These are phyloP conservation scores for Asarcornis scutulata DNA, from an alignment of 2,113 vertebrate genomes.

Conservation along the genomic window DNA sequence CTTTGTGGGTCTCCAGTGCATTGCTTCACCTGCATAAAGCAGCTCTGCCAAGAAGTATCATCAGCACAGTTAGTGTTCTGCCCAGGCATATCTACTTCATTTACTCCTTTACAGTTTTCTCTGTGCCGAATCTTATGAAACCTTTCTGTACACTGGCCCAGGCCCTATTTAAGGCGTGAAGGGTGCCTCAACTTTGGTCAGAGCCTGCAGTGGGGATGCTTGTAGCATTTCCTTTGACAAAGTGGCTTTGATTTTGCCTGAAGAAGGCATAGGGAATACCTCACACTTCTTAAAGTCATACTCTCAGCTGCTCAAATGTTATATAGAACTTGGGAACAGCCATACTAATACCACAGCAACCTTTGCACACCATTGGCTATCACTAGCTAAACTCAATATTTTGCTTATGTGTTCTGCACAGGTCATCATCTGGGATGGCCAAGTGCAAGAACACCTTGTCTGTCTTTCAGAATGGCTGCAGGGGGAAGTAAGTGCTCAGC, in stretches of 20 bases:
- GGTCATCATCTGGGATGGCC: neutral
- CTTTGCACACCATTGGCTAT: neutral
- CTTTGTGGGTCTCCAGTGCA: neutral
- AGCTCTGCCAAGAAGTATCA: neutral
- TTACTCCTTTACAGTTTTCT: neutral
- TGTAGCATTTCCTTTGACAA: neutral
- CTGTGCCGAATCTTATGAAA: neutral
- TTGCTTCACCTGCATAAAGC: neutral
- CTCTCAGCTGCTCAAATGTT: neutral
- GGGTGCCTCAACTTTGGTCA: neutral
- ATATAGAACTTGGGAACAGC: neutral
- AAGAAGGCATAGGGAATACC: neutral
- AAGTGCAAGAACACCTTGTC: neutral
- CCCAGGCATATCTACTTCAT: neutral
- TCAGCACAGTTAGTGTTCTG: neutral
- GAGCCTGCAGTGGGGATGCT: neutral
- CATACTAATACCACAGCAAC: neutral
- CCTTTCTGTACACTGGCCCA: neutral
- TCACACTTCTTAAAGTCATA: neutral
- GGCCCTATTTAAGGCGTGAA: neutral
- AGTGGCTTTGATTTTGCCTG: neutral
- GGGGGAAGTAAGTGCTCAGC: neutral
- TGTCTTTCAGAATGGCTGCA: neutral
- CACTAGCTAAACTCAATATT: neutral
- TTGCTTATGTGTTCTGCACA: neutral